Conservation (phyloP, 2,113 vertebrate species). For the Amblyopsis rosae region DNA sequence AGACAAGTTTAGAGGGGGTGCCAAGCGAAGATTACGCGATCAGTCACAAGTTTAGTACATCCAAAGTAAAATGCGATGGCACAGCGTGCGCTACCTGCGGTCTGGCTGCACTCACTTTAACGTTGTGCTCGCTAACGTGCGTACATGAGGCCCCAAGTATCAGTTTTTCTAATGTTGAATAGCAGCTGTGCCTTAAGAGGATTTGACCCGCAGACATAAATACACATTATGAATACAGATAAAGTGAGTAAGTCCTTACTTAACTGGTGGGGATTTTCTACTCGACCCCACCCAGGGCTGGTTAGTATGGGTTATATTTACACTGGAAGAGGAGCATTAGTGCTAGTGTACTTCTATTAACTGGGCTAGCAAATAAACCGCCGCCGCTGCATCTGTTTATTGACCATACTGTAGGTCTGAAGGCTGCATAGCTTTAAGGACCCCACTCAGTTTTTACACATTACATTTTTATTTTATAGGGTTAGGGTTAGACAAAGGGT, state of each 20-base stretch:
- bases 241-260: slow-evolving; percentile 33
- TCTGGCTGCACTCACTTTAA: too few relatives aligned
- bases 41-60: slow-evolving; percentile 2
- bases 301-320: slow-evolving; percentile 40
- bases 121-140: too few relatives aligned
- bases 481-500: neutral
- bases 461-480: neutral
- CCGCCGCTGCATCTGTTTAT: slow-evolving; percentile 13
- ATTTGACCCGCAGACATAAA: slow-evolving; percentile 59
- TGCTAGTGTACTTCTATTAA: slow-evolving; percentile 42
- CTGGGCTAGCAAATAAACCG: slow-evolving; percentile 38
- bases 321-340: slow-evolving; percentile 44
- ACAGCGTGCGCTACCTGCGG: too few relatives aligned
- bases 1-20: too few relatives aligned
- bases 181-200: slow-evolving; percentile 49
- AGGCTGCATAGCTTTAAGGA: slow-evolving; percentile 4
- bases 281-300: slow-evolving; percentile 43
- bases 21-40: too few relatives aligned
- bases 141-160: neutral
- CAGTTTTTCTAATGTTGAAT: slow-evolving; percentile 46
- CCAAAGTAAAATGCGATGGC: too few relatives aligned
- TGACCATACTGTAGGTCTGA: neutral
- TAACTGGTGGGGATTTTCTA: slow-evolving; percentile 33
- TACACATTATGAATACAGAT: slow-evolving; percentile 54
- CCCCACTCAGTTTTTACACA: neutral